These are phyloP conservation scores for Heliconius nattereri DNA, from an alignment of 1,140 invertebrate species.

Conservation along the genomic window DNA sequence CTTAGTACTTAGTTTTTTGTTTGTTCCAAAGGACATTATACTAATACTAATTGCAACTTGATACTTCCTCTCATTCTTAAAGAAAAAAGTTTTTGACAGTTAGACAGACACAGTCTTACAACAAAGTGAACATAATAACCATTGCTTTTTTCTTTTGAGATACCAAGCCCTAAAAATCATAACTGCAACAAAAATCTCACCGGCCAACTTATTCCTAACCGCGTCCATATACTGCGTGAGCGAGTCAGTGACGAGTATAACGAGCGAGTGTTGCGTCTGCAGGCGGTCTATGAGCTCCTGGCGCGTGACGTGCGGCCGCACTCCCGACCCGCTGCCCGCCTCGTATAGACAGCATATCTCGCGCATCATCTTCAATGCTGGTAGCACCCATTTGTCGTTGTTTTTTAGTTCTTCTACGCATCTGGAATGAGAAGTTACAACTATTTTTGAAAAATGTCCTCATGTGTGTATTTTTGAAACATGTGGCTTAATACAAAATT, in stretches of 20 bases:
- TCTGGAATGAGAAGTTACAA: constrained; percentile 45
- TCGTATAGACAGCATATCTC: constrained; percentile 98
- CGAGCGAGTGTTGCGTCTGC: constrained; percentile 95
- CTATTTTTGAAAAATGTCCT: too few relatives aligned
- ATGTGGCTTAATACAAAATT: too few relatives aligned
- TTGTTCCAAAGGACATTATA: too few relatives aligned
- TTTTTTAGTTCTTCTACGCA: constrained; percentile 97
- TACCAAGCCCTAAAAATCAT: too few relatives aligned
- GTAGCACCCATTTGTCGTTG: constrained; percentile 94
- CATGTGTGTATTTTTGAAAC: too few relatives aligned
- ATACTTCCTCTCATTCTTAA: too few relatives aligned
- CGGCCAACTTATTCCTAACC: constrained; percentile 83
- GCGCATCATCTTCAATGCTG: constrained; percentile 96
- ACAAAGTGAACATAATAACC: too few relatives aligned
- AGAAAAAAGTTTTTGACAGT: too few relatives aligned
- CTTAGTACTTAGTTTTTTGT: too few relatives aligned
- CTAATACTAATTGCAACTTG: too few relatives aligned
- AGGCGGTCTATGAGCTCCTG: constrained; percentile 94
- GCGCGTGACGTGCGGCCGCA: constrained; percentile 75
- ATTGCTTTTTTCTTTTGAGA: too few relatives aligned
- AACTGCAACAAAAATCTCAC: constrained; percentile 36
- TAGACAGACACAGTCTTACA: too few relatives aligned
- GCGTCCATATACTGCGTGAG: constrained; percentile 95
- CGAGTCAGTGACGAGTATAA: constrained; percentile 96
- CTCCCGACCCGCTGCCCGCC: constrained; percentile 86